These are phyloP conservation scores for Nomada fucata DNA, from an alignment of 2,888 invertebrate species.

Conservation along the genomic window DNA sequence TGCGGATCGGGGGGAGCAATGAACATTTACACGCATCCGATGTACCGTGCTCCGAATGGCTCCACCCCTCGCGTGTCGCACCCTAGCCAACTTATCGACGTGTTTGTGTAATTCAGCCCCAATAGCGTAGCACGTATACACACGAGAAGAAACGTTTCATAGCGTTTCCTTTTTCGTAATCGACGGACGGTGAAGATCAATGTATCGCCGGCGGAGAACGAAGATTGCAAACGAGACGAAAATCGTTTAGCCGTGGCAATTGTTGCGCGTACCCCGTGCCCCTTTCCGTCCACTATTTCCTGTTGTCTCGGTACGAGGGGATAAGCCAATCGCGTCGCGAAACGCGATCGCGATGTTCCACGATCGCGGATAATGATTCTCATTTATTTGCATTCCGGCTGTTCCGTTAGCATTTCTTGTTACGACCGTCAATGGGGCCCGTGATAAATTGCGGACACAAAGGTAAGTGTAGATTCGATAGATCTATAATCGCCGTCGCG, in stretches of 20 bases:
- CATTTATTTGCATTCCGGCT: slow-evolving; percentile 45
- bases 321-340: slow-evolving; percentile 27
- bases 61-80: slow-evolving; percentile 3
- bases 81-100: slow-evolving; percentile 16
- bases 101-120: slow-evolving; percentile 11
- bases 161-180: slow-evolving; percentile 4
- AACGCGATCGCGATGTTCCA: slow-evolving; percentile 52
- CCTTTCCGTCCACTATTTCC: not conserved
- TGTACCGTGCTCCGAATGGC: slow-evolving; percentile 2
- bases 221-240: not conserved
- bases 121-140: not conserved
- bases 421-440: slow-evolving; percentile 1
- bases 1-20: slow-evolving; percentile 23
- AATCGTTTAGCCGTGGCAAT: not conserved
- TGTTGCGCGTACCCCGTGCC: not conserved
- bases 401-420: not conserved
- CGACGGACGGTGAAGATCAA: not conserved
- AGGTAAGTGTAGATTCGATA: slow-evolving; percentile 50
- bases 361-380: slow-evolving; percentile 46
- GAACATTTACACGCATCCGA: slow-evolving; percentile 62
- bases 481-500: not conserved
- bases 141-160: not conserved
- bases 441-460: slow-evolving; percentile 11
- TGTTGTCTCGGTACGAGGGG: not conserved
- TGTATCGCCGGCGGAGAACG: not conserved